Conservation (phyloP, 2,888 invertebrate species). For the Caenorhabditis uteleia region DNA sequence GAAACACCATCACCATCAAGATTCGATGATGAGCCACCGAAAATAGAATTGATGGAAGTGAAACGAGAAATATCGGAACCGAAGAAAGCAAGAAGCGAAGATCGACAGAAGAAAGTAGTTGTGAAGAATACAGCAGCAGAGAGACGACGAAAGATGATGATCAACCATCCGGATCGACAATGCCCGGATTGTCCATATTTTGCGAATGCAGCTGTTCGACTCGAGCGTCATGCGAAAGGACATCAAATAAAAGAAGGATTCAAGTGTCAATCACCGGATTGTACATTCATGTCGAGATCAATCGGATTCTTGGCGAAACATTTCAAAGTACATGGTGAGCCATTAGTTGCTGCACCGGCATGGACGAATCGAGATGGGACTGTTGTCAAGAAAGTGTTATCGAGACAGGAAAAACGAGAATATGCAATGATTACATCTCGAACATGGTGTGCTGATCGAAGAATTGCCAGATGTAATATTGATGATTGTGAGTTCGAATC, state of each 20-base stretch:
- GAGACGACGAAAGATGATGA: not conserved
- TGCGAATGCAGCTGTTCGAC: slow-evolving; percentile 4
- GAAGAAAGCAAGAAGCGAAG: not conserved
- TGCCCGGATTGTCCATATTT: slow-evolving; percentile 41
- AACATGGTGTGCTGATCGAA: not conserved
- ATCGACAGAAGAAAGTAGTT: no score
- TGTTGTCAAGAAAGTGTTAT: no score
- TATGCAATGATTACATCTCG: not conserved
- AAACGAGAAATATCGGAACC: not conserved
- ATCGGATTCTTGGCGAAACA: slow-evolving; percentile 41
- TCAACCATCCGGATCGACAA: not conserved
- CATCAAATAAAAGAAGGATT: slow-evolving; percentile 21
- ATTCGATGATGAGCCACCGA: not conserved
- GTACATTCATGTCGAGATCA: slow-evolving; percentile 26
- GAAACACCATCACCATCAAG: no score
- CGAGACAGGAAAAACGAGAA: slow-evolving; percentile 5
- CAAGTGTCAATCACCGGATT: slow-evolving; percentile 14
- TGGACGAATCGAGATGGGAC: slow-evolving; percentile 4
- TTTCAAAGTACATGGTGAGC: slow-evolving; percentile 16
- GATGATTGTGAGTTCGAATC: slow-evolving; percentile 15
- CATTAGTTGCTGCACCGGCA: slow-evolving; percentile 31
- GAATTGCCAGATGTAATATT: slow-evolving; percentile 13
- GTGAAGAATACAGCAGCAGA: not conserved
- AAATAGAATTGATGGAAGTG: not conserved
- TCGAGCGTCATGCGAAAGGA: slow-evolving; percentile 18